Base-by-base conservation (phyloP, 2,113 vertebrate species). In the Prunella fulvescens region DNA sequence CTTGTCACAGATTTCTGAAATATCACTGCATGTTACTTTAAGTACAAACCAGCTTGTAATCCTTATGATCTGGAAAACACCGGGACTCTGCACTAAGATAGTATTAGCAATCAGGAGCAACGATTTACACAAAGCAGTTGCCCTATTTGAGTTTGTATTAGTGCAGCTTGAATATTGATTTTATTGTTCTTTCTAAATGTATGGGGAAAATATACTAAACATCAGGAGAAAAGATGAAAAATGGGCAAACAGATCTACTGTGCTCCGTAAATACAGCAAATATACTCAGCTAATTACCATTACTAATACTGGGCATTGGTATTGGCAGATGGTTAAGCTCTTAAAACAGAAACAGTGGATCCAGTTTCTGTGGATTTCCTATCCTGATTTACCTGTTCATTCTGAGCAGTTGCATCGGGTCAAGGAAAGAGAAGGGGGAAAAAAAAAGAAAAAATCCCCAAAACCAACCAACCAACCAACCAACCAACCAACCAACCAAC, bases 271-370 rank as follows among this genome's bases (percentile, higher is more conserved):
- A 72, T 57, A 54, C 42, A 76, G 48, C 53, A 95, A 93, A 90
- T 74, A 76, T 11, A 95, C 50, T 80, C 54, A 78, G 47, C 69
- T 94, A 86, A 90, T 83, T 88, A 66, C 54, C 45, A 58, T 61
- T 53, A 82, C 64, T 93, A 96, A 93, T 94, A 82, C 87, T 90
- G 67, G 89, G 66, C 87, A 86, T 67, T 94, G 89, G 14, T 86
- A 85, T 40, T 76, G 57, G 74, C 92, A 97, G 94, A 95, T 92
- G 81, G 92, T 95, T 87, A 93, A 95, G 45, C 66, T 87, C 73
- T 92, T 51, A 85, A 91, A 94, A 84, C 60, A 96, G 81, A 94
- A 94, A 22, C 11, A 40, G n/a, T n/a, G n/a, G n/a, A n/a, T n/a
- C n/a, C n/a, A n/a, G 50, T 96, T 95, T 85, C 48, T 3, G 5